Base-by-base conservation (phyloP, 1,140 invertebrate species). In the Drosophila orena region DNA sequence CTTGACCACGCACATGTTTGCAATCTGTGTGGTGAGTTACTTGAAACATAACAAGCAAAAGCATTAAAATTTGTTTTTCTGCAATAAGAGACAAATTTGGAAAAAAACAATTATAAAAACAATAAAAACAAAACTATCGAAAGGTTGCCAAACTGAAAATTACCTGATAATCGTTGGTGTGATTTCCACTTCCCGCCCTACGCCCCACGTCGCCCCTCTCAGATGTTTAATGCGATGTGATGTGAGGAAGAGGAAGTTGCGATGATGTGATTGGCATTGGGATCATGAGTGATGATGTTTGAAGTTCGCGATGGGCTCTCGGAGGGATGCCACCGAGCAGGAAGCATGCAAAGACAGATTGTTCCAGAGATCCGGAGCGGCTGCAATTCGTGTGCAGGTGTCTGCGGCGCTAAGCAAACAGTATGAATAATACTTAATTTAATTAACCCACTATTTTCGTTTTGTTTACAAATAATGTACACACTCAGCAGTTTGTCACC, bases 381-480 rank as follows among this genome's bases (percentile, higher is more conserved):
- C 59, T 70, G 57, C 81, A 66, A 61, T 61, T 55, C 81, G 68
- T 77, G 73, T 85, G 61, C 77, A 77, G 78, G 83, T 86, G 78
- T 80, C 81, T 72, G 59, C 81, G 83, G 84, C 83, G 76, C 84
- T 88, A 79, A 89, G 71, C 84, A 89, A 89, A 89, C 84, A 89
- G 84, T 89, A 89, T 89, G 84, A 86, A 89, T 89, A 88, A 89
- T 89, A 66, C 84, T 84, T 89, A 89, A 89, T 89, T 88, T 89
- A 89, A 89, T 88, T 86, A 83, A 86, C 76, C 79, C 59, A 86
- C 86, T 83, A 79, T 79, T 88, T 61, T 81, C 62, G 59, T 81
- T 86, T 88, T 81, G 77, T 65, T 88, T 88, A 58, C 46, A 38
- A 77, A 72, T 49, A 58, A 81, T 81, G 64, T 53, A 72, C 46